A percentile compares a stretch with the other conserved stretches of the same genome.
phyloP scores from a whole-genome alignment of 2,888 invertebrate species.

The Tiliacea aurago region DNA sequence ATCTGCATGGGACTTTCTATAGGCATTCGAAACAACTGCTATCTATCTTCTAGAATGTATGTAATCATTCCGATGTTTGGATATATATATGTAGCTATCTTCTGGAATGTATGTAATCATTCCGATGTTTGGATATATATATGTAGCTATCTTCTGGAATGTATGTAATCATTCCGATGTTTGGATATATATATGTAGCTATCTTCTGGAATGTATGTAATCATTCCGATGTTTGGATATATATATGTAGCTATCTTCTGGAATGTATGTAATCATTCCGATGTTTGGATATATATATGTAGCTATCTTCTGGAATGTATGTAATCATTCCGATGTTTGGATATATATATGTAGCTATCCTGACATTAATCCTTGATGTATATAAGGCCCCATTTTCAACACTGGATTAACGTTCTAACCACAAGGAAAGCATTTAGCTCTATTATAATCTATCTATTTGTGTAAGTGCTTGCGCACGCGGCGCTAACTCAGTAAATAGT shows the following conservation, averaged over 20 bases:
- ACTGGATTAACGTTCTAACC: background rate
- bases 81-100: background rate
- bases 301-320: background rate
- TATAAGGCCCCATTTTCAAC: background rate
- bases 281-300: background rate
- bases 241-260: background rate
- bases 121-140: background rate
- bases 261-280: background rate
- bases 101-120: background rate
- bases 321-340: background rate
- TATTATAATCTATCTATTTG: background rate
- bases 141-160: background rate
- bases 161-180: too few species aligned
- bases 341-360: background rate
- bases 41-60: background rate
- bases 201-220: background rate
- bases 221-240: background rate
- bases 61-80: background rate
- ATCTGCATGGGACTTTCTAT: too few species aligned
- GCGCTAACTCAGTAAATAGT: slow-evolving; percentile 27
- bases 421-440: background rate
- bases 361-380: background rate
- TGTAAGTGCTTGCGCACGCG: slow-evolving; percentile 5
- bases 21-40: background rate
- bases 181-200: background rate